Evolutionary conservation across 2,113 vertebrate species (phyloP).

Genomic region (Parotia lawesii): DNA sequence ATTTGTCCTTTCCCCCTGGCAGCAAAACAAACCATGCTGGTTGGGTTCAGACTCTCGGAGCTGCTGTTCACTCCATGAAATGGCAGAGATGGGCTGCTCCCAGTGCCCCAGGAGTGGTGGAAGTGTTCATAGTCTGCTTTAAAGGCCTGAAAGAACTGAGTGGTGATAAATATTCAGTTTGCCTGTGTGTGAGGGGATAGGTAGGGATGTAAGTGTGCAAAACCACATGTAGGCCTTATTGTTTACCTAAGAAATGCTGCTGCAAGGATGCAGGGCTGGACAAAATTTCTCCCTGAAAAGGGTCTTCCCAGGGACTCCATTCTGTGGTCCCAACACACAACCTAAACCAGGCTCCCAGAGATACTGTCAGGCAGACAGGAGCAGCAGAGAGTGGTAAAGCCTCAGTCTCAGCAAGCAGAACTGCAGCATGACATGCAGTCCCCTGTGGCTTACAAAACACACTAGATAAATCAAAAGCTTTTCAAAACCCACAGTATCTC

Average conservation of each 20-base stretch:
- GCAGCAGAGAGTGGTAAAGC: background rate
- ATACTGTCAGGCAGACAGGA: background rate
- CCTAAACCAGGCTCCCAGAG: background rate
- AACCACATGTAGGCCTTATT: background rate
- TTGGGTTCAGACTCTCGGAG: background rate
- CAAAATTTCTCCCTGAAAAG: background rate
- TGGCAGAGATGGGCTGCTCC: background rate
- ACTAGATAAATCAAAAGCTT: background rate
- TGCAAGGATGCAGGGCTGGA: background rate
- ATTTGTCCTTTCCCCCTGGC: background rate
- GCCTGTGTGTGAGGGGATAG: no score
- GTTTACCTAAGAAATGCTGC: background rate
- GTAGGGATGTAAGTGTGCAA: background rate
- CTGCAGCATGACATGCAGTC: background rate
- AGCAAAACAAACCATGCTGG: background rate
- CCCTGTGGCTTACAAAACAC: background rate
- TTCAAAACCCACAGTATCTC: conserved; percentile 1
- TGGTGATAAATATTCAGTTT: background rate
- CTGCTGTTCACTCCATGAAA: background rate
- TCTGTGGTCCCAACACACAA: background rate
- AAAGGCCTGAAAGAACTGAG: background rate
- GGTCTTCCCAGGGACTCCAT: background rate
- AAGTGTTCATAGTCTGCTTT: background rate
- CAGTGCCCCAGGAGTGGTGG: background rate
- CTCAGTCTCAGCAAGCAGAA: background rate